These are phyloP conservation scores for Carlito syrichta DNA, from an alignment of 2,113 vertebrate species.

Conservation along the genomic window DNA sequence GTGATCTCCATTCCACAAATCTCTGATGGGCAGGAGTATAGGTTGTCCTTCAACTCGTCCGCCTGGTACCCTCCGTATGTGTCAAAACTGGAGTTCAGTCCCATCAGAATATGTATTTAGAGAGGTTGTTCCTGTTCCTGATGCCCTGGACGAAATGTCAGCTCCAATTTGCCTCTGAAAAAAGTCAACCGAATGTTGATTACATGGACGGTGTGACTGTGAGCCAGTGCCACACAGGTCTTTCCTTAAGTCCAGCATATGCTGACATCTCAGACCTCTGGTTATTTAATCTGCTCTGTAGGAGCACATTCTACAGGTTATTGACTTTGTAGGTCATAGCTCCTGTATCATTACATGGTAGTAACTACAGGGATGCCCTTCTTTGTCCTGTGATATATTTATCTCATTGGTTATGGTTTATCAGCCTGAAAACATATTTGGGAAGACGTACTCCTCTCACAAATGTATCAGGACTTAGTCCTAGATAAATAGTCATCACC, in stretches of 20 bases:
- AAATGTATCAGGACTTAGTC: too few relatives aligned
- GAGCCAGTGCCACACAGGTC: neutral
- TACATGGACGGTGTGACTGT: neutral
- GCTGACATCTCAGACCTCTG: neutral
- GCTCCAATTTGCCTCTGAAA: neutral
- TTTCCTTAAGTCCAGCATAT: fast-evolving
- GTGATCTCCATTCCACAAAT: neutral
- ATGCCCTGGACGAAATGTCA: neutral
- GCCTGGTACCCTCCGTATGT: neutral
- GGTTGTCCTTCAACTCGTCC: neutral
- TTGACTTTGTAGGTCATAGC: neutral
- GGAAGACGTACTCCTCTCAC: neutral
- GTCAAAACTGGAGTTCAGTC: neutral
- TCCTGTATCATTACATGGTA: neutral
- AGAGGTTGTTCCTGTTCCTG: neutral
- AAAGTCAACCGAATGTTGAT: neutral
- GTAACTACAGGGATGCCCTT: neutral
- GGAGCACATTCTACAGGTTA: neutral
- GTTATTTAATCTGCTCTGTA: neutral
- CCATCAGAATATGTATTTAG: neutral
- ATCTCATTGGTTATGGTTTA: neutral
- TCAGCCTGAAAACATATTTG: neutral
- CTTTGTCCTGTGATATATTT: neutral
- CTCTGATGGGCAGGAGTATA: neutral
- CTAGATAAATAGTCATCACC: too few relatives aligned